These are phyloP conservation scores for Novumbra hubbsi DNA, from an alignment of 2,797 vertebrate species.

Conservation along the genomic window DNA sequence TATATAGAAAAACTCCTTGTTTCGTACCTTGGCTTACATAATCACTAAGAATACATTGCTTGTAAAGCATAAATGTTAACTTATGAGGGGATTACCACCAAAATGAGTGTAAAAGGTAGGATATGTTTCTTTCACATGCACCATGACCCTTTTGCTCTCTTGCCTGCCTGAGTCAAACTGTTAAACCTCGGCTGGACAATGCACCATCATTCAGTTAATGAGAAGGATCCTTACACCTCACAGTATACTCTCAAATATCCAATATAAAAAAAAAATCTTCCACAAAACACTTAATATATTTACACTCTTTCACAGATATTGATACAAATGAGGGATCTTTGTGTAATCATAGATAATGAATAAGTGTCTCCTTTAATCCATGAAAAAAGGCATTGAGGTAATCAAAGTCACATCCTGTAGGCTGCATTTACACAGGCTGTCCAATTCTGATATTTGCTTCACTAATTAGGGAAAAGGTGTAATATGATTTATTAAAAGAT, in stretches of 20 bases:
- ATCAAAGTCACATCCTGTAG: constrained; percentile 61
- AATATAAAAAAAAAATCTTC: constrained; percentile 43
- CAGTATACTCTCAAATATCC: constrained; percentile 34
- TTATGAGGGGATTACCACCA: constrained; percentile 21
- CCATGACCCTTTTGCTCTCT: constrained; percentile 32
- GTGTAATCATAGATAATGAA: constrained; percentile 36
- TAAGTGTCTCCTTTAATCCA: constrained; percentile 29
- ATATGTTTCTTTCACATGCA: constrained; percentile 59
- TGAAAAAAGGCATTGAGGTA: constrained; percentile 76
- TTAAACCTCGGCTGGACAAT: constrained; percentile 17
- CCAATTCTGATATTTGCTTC: too few relatives aligned
- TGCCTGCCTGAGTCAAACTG: constrained; percentile 13
- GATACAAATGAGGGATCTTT: constrained; percentile 49
- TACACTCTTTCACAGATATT: constrained; percentile 60
- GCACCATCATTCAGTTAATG: background rate
- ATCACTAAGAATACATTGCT: constrained; percentile 20
- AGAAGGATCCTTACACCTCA: constrained; percentile 36
- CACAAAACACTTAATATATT: constrained; percentile 27
- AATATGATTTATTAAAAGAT: too few relatives aligned
- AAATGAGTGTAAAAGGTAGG: constrained; percentile 43
- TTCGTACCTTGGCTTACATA: constrained; percentile 33
- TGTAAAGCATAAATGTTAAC: constrained; percentile 26
- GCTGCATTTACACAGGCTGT: too few relatives aligned
- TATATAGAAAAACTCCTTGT: constrained; percentile 47
- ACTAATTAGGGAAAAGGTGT: too few relatives aligned